A percentile compares a stretch with the other conserved stretches of the same genome.
phyloP scores from a whole-genome alignment of 2,797 vertebrate genomes.

The Silurus lanzhouensis region DNA sequence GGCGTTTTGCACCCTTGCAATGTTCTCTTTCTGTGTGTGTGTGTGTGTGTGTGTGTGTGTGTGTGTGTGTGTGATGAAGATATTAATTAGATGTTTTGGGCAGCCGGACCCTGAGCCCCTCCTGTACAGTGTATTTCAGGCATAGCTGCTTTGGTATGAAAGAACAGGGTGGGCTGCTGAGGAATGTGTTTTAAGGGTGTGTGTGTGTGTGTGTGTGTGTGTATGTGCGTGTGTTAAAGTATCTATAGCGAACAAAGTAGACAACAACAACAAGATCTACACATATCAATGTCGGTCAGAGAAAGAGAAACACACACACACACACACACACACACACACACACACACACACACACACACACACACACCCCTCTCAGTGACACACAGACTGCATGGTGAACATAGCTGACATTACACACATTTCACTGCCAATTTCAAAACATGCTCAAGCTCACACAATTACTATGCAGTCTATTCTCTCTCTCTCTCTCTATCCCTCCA shows the following conservation, averaged over 20 bases:
- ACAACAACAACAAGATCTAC: slow-evolving; percentile 2
- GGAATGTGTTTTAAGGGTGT: slow-evolving; percentile 25
- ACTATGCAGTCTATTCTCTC: slow-evolving; percentile 16
- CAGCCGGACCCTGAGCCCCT: not conserved
- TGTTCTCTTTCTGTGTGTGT: too few species aligned
- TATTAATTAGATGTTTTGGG: not conserved
- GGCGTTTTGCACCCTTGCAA: not conserved
- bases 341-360: slow-evolving; percentile 17
- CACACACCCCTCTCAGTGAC: slow-evolving; percentile 13
- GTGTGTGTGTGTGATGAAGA: not conserved
- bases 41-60: not conserved
- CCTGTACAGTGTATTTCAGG: slow-evolving; percentile 41
- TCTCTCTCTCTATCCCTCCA: not conserved
- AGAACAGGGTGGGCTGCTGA: slow-evolving; percentile 31
- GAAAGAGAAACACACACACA: not conserved
- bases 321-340: too few species aligned
- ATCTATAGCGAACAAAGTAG: not conserved
- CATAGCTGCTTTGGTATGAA: slow-evolving; percentile 31
- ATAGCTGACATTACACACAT: slow-evolving; percentile 56
- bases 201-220: slow-evolving; percentile 8
- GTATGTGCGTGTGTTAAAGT: slow-evolving; percentile 7
- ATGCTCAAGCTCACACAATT: slow-evolving; percentile 34
- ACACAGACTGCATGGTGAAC: slow-evolving; percentile 46
- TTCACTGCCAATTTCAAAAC: slow-evolving; percentile 35
- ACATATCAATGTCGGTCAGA: slow-evolving; percentile 9